Conservation (phyloP, 2,888 invertebrate genomes). For the Drosophila subquinaria region DNA sequence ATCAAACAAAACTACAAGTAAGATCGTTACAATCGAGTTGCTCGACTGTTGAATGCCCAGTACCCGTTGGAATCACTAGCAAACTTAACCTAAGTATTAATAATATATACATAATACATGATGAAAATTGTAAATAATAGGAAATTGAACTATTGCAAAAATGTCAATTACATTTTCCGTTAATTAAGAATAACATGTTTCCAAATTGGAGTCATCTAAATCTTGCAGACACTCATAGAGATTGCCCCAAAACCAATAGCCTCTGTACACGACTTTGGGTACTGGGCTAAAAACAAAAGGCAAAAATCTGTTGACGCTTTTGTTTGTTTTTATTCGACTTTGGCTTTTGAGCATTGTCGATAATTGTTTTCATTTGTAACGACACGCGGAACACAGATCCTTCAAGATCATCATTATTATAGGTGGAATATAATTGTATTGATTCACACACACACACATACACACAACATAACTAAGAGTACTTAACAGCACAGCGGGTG, state of each 20-base stretch:
- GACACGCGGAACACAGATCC: conserved; percentile 51
- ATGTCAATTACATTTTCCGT: too few relatives aligned
- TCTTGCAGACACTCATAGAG: background rate
- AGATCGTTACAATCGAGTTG: background rate
- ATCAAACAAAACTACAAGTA: background rate
- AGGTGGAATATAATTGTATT: conserved; percentile 75
- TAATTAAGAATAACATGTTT: too few relatives aligned
- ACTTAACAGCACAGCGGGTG: conserved; percentile 73
- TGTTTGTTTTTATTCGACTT: conserved; percentile 70
- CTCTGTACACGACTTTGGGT: background rate
- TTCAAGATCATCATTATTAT: conserved; percentile 63
- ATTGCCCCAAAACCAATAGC: background rate
- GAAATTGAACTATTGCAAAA: too few relatives aligned
- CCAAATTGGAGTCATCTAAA: too few relatives aligned
- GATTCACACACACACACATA: conserved; percentile 37
- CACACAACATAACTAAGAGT: conserved; percentile 57
- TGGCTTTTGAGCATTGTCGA: conserved; percentile 59
- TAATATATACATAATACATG: too few relatives aligned
- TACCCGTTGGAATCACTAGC: background rate
- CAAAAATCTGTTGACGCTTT: conserved; percentile 36
- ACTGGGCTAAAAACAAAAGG: conserved; percentile 1
- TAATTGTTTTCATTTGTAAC: conserved; percentile 78
- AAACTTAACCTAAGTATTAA: background rate
- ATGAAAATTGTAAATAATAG: too few relatives aligned
- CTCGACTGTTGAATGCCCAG: background rate